Conservation (phyloP, 2,888 invertebrate genomes). For the Thyatira batis region DNA sequence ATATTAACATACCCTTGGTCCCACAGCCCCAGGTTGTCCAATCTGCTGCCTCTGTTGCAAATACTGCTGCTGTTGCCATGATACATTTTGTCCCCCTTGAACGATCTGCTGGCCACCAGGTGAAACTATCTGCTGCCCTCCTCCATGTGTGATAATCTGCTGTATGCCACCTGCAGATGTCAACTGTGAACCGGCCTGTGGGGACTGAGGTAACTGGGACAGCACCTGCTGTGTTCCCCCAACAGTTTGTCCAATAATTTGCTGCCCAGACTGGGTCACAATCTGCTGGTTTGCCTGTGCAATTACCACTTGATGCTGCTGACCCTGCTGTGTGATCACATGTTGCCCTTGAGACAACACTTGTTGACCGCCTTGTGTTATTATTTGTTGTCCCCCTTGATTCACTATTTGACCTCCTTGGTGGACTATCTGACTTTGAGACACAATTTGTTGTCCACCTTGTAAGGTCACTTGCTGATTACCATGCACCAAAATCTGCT, state of each 20-base stretch:
- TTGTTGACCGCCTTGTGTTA: conserved; percentile 70
- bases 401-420: conserved; percentile 75
- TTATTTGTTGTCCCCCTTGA: conserved; percentile 72
- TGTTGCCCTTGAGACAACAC: conserved; percentile 76
- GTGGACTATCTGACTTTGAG: conserved; percentile 74
- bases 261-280: conserved; percentile 73
- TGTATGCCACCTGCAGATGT: conserved; percentile 68
- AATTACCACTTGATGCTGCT: conserved; percentile 76
- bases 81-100: conserved; percentile 72
- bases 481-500: conserved; percentile 76
- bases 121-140: conserved; percentile 74
- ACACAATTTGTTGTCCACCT: conserved; percentile 73
- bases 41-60: conserved; percentile 77
- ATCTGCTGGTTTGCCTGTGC: conserved; percentile 77
- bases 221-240: conserved; percentile 70
- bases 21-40: conserved; percentile 76
- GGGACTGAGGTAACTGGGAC: conserved; percentile 71
- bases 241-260: conserved; percentile 69
- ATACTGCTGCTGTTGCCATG: conserved; percentile 79
- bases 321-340: conserved; percentile 75
- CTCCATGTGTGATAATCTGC: conserved; percentile 77
- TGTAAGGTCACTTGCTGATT: conserved; percentile 77
- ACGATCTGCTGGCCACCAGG: conserved; percentile 74
- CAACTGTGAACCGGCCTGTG: conserved; percentile 61
- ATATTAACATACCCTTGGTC: conserved; percentile 66